Conservation (phyloP, 2,797 vertebrate species). For the Acridotheres tristis region DNA sequence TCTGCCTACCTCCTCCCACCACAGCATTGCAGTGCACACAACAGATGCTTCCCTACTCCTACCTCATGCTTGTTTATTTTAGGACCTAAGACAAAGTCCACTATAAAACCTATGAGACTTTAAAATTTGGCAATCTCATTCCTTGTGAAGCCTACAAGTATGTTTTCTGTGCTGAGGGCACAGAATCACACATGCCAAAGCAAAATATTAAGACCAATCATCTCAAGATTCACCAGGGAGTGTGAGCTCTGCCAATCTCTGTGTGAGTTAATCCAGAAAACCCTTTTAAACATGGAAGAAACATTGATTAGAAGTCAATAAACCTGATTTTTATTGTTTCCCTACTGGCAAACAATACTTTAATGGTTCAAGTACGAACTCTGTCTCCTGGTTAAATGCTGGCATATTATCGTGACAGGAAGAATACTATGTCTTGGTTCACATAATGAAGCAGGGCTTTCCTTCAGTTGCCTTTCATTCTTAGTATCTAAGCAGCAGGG, state of each 20-base stretch:
- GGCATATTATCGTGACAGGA: background rate
- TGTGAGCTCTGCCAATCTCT: background rate
- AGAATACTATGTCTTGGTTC: background rate
- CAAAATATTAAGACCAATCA: background rate
- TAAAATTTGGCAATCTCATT: background rate
- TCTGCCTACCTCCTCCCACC: background rate
- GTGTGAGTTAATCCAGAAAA: background rate
- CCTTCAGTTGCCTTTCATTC: background rate
- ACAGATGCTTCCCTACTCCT: slow-evolving; percentile 11
- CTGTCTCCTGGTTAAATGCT: background rate
- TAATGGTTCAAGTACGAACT: accelerated
- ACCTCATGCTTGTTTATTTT: background rate
- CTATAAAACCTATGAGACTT: background rate
- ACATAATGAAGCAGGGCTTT: background rate
- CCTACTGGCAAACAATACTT: background rate
- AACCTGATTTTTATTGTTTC: background rate
- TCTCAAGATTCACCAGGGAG: background rate
- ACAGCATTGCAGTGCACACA: background rate
- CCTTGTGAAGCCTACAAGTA: background rate
- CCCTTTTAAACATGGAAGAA: background rate
- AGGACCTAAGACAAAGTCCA: background rate
- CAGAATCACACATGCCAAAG: background rate
- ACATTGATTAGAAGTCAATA: background rate
- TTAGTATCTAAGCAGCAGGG: background rate
- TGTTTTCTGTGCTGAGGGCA: background rate